Evolutionary conservation across 2,113 vertebrate genomes (phyloP).

Genomic region (Vulpes vulpes): DNA sequence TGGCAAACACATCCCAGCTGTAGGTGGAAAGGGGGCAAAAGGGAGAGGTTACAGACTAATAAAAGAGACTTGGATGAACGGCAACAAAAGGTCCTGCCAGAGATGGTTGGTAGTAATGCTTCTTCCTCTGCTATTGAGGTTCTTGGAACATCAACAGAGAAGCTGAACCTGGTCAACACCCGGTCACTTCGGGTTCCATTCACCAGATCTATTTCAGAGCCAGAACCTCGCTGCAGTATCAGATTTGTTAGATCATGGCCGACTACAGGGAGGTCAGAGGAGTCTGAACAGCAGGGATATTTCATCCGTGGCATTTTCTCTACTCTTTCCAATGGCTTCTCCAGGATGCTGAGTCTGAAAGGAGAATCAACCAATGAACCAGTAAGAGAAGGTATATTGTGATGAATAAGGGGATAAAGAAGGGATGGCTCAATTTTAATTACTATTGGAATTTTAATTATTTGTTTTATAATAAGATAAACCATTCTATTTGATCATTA

Average conservation of each 20-base stretch:
- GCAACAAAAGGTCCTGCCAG: constrained; percentile 55
- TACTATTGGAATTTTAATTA: constrained; percentile 54
- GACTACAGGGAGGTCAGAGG: constrained; percentile 60
- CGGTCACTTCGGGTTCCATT: constrained; percentile 80
- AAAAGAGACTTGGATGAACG: constrained; percentile 18
- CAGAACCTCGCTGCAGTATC: constrained; percentile 6
- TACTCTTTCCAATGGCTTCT: constrained; percentile 87
- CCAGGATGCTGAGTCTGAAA: constrained; percentile 84
- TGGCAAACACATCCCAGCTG: constrained; percentile 84
- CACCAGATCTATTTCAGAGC: constrained; percentile 88
- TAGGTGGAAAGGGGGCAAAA: constrained; percentile 76
- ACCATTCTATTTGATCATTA: constrained; percentile 28
- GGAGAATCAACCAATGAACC: constrained; percentile 78
- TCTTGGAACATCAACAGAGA: background rate
- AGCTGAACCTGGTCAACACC: background rate
- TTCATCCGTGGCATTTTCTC: constrained; percentile 86
- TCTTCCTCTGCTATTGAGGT: background rate
- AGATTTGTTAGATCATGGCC: constrained; percentile 19
- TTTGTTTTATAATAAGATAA: constrained; percentile 53
- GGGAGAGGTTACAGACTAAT: constrained; percentile 47
- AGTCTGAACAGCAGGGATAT: constrained; percentile 79
- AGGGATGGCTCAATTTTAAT: constrained; percentile 61
- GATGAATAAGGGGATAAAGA: constrained; percentile 38
- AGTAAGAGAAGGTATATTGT: constrained; percentile 79
- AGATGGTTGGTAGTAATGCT: background rate